Evolutionary conservation across 30 jellyfish, hydroid and myxozoan species (phyloP).

Genomic region (Cassiopea xamachana): DNA sequence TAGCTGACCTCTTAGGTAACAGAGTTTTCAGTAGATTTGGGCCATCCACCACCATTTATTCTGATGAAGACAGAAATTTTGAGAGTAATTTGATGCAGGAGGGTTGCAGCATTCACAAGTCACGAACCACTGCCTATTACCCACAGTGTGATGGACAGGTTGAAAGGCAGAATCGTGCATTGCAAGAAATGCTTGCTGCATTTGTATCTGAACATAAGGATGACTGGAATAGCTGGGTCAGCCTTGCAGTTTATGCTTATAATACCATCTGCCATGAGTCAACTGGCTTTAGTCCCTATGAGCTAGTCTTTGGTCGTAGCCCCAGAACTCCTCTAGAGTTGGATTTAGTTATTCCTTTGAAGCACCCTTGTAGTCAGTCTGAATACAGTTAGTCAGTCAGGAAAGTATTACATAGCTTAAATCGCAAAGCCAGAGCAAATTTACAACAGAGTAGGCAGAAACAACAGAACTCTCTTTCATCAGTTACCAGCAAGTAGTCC

Average conservation of each 20-base stretch:
- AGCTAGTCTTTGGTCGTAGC: slow-evolving; percentile 15
- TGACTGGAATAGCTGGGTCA: slow-evolving; percentile 17
- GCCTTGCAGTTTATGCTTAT: not conserved
- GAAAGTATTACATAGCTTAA: not conserved
- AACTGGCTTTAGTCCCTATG: slow-evolving; percentile 3
- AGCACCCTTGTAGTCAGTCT: slow-evolving; percentile 27
- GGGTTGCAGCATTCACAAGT: slow-evolving; percentile 28
- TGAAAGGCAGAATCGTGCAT: slow-evolving; percentile 27
- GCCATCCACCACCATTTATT: slow-evolving; percentile 43
- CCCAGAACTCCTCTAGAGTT: slow-evolving; percentile 23
- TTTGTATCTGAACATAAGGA: slow-evolving; percentile 14
- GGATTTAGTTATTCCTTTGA: slow-evolving; percentile 13
- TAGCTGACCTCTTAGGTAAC: slow-evolving; percentile 63
- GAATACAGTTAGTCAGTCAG: slow-evolving; percentile 27
- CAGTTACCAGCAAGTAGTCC: slow-evolving; percentile 17
- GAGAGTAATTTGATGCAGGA: slow-evolving; percentile 53
- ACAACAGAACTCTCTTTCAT: not conserved
- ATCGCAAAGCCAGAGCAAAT: slow-evolving; percentile 1
- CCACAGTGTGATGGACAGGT: slow-evolving; percentile 60
- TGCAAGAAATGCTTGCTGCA: slow-evolving; percentile 13
- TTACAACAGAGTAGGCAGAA: slow-evolving; percentile 1
- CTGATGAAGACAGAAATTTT: slow-evolving; percentile 69
- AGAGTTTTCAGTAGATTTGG: slow-evolving; percentile 52
- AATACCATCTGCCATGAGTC: too few relatives aligned
- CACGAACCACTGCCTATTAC: slow-evolving; percentile 68